Percentiles rank a stretch among this genome's conserved stretches.
Conservation (phyloP, 2,113 vertebrate genomes). For the Anhinga rufa region DNA sequence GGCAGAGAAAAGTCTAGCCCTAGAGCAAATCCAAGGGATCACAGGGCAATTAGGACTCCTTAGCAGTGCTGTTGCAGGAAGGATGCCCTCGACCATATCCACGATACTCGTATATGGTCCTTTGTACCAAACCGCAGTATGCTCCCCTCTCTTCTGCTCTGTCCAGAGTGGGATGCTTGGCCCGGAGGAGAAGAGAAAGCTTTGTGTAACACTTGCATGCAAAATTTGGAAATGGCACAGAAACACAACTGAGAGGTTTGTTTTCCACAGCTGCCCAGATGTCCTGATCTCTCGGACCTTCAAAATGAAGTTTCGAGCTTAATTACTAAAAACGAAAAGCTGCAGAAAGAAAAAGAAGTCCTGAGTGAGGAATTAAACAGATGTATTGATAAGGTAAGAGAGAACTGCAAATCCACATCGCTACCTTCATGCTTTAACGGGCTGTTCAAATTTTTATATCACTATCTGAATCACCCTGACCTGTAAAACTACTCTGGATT, state of each 20-base stretch:
- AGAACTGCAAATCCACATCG: not conserved
- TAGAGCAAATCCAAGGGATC: not conserved
- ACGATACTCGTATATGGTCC: fast-evolving
- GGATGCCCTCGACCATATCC: not conserved
- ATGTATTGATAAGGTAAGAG: conserved; percentile 75
- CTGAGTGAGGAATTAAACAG: conserved; percentile 75
- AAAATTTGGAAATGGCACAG: not conserved
- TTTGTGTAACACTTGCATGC: not conserved
- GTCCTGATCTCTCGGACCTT: conserved; percentile 64
- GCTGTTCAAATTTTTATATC: not conserved
- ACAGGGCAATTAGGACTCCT: not conserved
- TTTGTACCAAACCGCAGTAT: not conserved
- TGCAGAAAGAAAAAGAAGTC: conserved; percentile 77
- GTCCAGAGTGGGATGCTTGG: not conserved
- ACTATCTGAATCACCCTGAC: not conserved
- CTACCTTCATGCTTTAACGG: fast-evolving
- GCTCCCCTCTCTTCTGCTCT: not conserved
- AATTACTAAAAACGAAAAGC: conserved; percentile 68
- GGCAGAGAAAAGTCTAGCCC: not conserved
- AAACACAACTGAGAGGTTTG: not conserved
- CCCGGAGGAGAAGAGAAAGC: not conserved
- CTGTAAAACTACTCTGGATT: not conserved
- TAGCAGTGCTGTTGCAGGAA: not conserved
- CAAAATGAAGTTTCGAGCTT: conserved; percentile 71
- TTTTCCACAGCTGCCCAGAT: conserved; percentile 65